Percentiles rank a stretch among this genome's conserved stretches.
Conservation (phyloP, 2,888 invertebrate genomes). For the Ophion obscuratus region DNA sequence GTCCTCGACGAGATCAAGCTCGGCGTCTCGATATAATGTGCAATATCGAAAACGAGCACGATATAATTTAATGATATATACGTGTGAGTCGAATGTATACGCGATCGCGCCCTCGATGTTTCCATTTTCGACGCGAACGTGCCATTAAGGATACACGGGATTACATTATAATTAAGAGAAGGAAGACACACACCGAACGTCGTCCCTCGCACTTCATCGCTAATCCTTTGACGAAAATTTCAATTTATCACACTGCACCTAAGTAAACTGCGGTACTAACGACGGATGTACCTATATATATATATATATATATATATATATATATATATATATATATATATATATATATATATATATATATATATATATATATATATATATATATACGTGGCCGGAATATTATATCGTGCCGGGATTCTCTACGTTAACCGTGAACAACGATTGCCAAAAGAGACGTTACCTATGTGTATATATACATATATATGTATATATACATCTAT, state of each 20-base stretch:
- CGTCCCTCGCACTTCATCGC: conserved; percentile 74
- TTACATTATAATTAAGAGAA: conserved; percentile 80
- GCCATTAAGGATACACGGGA: conserved; percentile 75
- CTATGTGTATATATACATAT: not conserved
- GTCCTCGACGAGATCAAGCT: conserved; percentile 9
- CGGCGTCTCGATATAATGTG: conserved; percentile 4
- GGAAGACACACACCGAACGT: conserved; percentile 66
- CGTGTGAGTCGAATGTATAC: conserved; percentile 9
- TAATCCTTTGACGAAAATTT: conserved; percentile 83
- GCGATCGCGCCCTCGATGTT: conserved; percentile 24
- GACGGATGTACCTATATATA: conserved; percentile 16
- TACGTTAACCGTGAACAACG: conserved; percentile 15
- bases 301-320: conserved; percentile 17
- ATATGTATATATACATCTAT: not conserved
- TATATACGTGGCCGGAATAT: conserved; percentile 16
- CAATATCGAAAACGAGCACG: not conserved
- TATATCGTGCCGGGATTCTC: conserved; percentile 31
- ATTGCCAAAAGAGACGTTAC: conserved; percentile 22
- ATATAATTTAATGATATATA: conserved; percentile 12
- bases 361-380: conserved; percentile 31
- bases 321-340: conserved; percentile 18
- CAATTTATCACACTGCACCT: conserved; percentile 82
- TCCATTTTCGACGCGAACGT: conserved; percentile 26
- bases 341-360: conserved; percentile 37
- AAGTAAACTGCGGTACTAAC: conserved; percentile 74